These are phyloP conservation scores for Semnornis frantzii DNA, from an alignment of 2,113 vertebrate species.

Conservation along the genomic window DNA sequence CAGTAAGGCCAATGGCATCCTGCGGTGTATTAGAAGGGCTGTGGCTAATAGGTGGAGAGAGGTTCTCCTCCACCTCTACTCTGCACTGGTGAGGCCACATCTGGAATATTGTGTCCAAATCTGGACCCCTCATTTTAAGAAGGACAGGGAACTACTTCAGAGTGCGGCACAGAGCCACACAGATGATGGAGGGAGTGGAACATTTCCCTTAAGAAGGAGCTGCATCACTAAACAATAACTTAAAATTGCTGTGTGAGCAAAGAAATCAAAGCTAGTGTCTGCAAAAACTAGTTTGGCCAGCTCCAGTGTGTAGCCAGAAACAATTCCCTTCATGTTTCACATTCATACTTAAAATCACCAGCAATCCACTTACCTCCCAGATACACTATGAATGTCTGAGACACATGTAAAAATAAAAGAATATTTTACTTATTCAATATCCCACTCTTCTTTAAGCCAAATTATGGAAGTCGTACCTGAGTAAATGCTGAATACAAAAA, in stretches of 20 bases:
- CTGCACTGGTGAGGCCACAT: too few relatives aligned
- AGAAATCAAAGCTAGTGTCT: not conserved
- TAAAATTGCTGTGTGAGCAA: constrained; percentile 2
- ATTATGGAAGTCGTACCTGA: not conserved
- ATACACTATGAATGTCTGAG: not conserved
- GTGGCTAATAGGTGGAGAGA: too few relatives aligned
- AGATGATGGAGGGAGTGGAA: too few relatives aligned
- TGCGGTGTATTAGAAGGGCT: too few relatives aligned
- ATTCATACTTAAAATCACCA: not conserved
- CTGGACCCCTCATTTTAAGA: too few relatives aligned
- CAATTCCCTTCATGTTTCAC: not conserved
- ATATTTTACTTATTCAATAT: constrained; percentile 1
- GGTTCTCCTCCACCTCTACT: too few relatives aligned
- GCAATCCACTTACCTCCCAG: not conserved
- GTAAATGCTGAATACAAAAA: not conserved
- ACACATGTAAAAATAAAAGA: not conserved
- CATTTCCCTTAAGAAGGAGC: too few relatives aligned
- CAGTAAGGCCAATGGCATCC: too few relatives aligned
- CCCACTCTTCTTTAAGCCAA: not conserved
- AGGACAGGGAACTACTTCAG: too few relatives aligned
- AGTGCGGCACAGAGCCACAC: too few relatives aligned
- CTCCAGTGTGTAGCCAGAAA: not conserved
- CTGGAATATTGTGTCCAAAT: too few relatives aligned
- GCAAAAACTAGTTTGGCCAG: not conserved
- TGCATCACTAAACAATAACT: not conserved